phyloP scores from a whole-genome alignment of 2,888 invertebrate genomes.

The Geophilus truncorum region DNA sequence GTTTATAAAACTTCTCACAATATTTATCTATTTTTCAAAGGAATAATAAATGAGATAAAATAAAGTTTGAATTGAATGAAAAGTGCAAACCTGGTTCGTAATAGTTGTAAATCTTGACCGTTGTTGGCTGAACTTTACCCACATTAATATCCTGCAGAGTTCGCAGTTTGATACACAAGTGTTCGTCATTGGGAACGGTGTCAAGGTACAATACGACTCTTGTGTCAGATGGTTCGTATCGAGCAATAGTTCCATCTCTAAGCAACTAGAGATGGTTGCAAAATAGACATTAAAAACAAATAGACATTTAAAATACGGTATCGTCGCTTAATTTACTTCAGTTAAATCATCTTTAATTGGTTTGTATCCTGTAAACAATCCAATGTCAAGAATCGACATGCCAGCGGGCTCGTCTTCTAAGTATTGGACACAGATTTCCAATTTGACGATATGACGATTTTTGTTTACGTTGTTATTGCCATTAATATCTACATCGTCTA shows the following conservation, averaged over 20 bases:
- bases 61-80: neutral
- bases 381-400: neutral
- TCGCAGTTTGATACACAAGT: neutral
- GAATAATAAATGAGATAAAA: neutral
- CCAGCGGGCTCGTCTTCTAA: neutral
- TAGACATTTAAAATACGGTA: no score
- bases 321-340: neutral
- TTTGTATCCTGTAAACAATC: conserved; percentile 6
- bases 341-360: neutral
- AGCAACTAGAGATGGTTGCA: neutral
- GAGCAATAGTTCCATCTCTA: neutral
- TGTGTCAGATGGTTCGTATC: neutral
- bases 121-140: neutral
- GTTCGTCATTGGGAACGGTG: neutral
- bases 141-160: neutral
- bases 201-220: neutral
- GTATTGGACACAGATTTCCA: neutral
- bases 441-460: neutral
- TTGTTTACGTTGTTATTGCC: no score
- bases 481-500: no score
- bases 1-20: conserved; percentile 8
- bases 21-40: neutral
- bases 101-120: conserved; percentile 22
- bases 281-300: neutral
- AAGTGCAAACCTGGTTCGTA: conserved; percentile 12